A percentile compares a stretch with the other conserved stretches of the same genome.
Conservation (phyloP, 2,797 vertebrate genomes). For the Halcyon chelicuti region DNA sequence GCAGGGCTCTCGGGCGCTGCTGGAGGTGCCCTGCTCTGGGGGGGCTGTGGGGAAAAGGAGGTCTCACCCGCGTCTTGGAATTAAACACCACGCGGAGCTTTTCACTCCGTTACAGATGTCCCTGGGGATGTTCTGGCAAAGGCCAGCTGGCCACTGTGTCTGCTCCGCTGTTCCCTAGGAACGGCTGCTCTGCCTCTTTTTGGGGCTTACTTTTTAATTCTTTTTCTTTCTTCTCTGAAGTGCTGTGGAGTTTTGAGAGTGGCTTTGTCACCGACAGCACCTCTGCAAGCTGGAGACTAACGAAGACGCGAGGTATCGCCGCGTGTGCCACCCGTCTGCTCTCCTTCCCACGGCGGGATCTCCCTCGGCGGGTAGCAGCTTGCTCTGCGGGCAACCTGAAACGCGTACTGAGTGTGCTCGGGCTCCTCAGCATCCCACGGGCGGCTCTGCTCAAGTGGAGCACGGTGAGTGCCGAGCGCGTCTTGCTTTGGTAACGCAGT, state of each 20-base stretch:
- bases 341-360: fast-evolving
- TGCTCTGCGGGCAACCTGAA: neutral
- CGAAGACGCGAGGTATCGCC: too few relatives aligned
- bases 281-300: neutral
- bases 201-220: too few relatives aligned
- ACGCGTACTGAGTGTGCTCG: fast-evolving
- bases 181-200: neutral
- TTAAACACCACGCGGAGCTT: neutral
- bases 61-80: neutral
- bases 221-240: neutral
- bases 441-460: too few relatives aligned
- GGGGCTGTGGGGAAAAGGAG: neutral
- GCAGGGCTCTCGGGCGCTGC: neutral
- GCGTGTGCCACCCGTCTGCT: fast-evolving
- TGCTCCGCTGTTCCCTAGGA: neutral
- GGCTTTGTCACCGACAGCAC: fast-evolving
- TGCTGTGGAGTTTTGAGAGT: neutral
- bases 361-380: fast-evolving
- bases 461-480: too few relatives aligned
- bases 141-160: neutral
- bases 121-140: neutral
- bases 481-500: neutral
- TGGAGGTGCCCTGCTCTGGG: neutral
- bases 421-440: neutral
- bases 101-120: neutral